Conservation (phyloP, 1,140 invertebrate species). For the Zaprionus ornatus region DNA sequence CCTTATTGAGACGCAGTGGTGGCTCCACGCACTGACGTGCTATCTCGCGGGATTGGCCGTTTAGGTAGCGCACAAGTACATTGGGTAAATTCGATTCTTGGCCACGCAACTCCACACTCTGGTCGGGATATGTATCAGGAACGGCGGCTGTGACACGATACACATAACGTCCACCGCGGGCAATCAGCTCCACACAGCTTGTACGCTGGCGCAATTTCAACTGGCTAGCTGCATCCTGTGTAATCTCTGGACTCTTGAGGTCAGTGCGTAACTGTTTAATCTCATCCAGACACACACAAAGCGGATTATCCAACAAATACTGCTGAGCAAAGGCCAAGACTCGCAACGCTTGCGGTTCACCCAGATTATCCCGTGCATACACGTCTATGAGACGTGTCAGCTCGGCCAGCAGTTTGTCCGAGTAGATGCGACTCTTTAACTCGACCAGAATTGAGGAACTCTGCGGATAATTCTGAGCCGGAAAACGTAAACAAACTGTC, state of each 20-base stretch:
- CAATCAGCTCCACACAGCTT: slow-evolving; percentile 86
- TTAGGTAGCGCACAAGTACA: slow-evolving; percentile 86
- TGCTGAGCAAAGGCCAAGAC: slow-evolving; percentile 87
- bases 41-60: slow-evolving; percentile 88
- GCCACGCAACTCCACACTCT: slow-evolving; percentile 86
- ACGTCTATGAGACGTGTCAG: slow-evolving; percentile 88
- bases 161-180: slow-evolving; percentile 86
- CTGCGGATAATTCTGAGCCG: slow-evolving; percentile 86
- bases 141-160: slow-evolving; percentile 86
- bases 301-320: slow-evolving; percentile 89
- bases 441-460: slow-evolving; percentile 86
- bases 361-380: slow-evolving; percentile 86
- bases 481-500: slow-evolving; percentile 88
- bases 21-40: slow-evolving; percentile 89
- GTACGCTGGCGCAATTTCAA: slow-evolving; percentile 89
- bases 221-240: slow-evolving; percentile 32
- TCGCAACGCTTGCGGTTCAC: slow-evolving; percentile 86
- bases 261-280: slow-evolving; percentile 87
- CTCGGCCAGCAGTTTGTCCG: slow-evolving; percentile 87
- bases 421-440: slow-evolving; percentile 89
- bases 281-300: slow-evolving; percentile 90
- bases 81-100: slow-evolving; percentile 88
- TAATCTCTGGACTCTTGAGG: slow-evolving; percentile 62
- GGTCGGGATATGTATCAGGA: slow-evolving; percentile 88
- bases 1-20: slow-evolving; percentile 85